Evolutionary conservation across 2,797 vertebrate species (phyloP), one percentile per base, ranked within the genome.

Genomic region (Tenualosa ilisha): DNA sequence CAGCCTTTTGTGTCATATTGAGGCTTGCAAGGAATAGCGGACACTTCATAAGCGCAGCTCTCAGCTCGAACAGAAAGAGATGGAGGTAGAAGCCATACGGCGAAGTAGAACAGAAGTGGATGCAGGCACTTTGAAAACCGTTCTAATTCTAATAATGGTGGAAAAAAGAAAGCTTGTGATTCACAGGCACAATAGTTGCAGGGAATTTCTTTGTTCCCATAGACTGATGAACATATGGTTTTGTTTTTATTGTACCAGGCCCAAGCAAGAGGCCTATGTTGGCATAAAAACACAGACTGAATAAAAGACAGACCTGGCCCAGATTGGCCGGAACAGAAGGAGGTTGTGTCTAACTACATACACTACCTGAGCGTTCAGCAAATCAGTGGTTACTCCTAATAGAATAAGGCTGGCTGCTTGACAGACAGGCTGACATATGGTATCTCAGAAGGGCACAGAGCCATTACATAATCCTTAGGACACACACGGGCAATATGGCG

Each of bases 391-490:
- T 37, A 13, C 65, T 68, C 53, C 84, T 86, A 90, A 90, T 88
- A 86, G 86, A 89, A 87, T 89, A 88, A 85, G 61, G 86, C 87
- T 79, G 84, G 43, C 61, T 86, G 85, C 20, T 61, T 87, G 86
- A 85, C 84, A 88, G 82, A 86, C 85, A 86, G 85, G 81, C 46
- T 81, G 89, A 85, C 91, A 91, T 90, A 90, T 90, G 89, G 88
- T 85, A 82, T 85, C 86, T 84, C 83, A 88, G 82, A 82, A 22
- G 83, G 86, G 31, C 83, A 72, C 49, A 72, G 24, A 51, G 83
- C 51, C 81, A 81, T 90, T 87, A 83, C 87, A 89, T 84, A 89
- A 89, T 89, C 90, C 87, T 87, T 82, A 81, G 82, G 88, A 50
- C 86, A 83, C 82, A 90, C 82, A 89, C 84, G 88, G 89, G 88